Base-by-base conservation (phyloP, 2,888 invertebrate species). In the Hyposoter dolosus region DNA sequence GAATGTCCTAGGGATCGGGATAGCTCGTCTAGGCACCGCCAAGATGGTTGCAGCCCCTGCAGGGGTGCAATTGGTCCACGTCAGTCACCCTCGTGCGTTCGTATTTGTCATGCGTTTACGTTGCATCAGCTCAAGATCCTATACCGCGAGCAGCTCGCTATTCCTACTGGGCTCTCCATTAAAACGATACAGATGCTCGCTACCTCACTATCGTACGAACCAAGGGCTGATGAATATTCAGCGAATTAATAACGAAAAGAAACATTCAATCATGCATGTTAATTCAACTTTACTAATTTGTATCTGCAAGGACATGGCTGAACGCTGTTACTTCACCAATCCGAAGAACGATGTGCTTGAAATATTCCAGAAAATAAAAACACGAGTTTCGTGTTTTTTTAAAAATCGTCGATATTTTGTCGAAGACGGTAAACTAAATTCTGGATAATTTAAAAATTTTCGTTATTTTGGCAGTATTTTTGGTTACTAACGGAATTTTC, bases 61-160 rank as follows among this genome's bases (percentile, higher is more conserved):
- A 81, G 86, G 88, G 84, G 80, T 80, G 84, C 87, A 87, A 88
- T 88, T 85, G 82, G 85, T 88, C 86, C 76, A 75, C 86, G 88
- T 88, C 88, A 86, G 84, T 88, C 87, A 87, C 86, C 88, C 87
- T 83, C 84, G 78, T 85, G 85, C 85, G 81, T 82, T 83, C 85
- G 83, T 83, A 81, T 84, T 86, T 86, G 87, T 84, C 87, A 86
- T 82, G 84, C 86, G 86, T 86, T 86, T 86, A 79, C 75, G 82
- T 84, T 82, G 86, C 83, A 84, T 86, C 86, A 86, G 86, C 86
- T 60, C 75, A 86, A 86, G 82, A 86, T 84, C 75, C 77, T 50
- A 56, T 72, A 56, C 45, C 47, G 28, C 47, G 28, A 80, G 82
- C 72, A n/a, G 68, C 72, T 83, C 82, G 66, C 68, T 47, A n/a